Conservation (phyloP, 1,140 invertebrate genomes). For the Bombus impatiens region DNA sequence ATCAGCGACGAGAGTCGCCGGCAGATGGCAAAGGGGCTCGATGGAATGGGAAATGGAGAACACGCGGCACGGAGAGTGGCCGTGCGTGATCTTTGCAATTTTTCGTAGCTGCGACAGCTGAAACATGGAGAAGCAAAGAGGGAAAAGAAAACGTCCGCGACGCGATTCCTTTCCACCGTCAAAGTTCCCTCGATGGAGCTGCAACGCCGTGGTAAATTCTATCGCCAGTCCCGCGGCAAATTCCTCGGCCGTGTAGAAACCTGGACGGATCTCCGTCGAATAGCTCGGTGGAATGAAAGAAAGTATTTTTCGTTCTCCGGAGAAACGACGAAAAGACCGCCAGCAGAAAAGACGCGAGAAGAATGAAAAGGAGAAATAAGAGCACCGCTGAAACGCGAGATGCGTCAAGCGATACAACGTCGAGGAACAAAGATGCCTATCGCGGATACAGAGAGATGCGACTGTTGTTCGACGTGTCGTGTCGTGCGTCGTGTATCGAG, state of each 20-base stretch:
- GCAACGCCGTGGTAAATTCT: neutral
- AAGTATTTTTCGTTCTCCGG: neutral
- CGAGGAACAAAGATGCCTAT: constrained; percentile 63
- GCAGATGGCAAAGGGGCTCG: too few relatives aligned
- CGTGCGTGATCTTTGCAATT: too few relatives aligned
- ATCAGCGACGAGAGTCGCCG: too few relatives aligned
- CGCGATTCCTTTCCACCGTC: too few relatives aligned
- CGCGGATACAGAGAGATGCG: constrained; percentile 42
- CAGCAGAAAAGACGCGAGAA: neutral
- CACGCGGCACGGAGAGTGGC: too few relatives aligned
- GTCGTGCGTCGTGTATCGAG: constrained; percentile 57
- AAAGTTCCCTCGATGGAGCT: too few relatives aligned
- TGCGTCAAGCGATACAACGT: constrained; percentile 47
- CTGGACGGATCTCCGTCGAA: neutral
- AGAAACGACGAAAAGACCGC: neutral
- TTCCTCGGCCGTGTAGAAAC: neutral
- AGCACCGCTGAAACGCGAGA: constrained; percentile 10
- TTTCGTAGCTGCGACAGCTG: too few relatives aligned
- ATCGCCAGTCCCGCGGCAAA: neutral
- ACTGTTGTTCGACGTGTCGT: constrained; percentile 55
- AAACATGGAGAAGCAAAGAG: too few relatives aligned
- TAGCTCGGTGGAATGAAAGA: constrained; percentile 7
- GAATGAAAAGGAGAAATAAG: constrained; percentile 1
- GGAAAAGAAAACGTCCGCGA: too few relatives aligned
- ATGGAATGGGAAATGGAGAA: too few relatives aligned